Evolutionary conservation across 1,140 invertebrate genomes (phyloP), one percentile per base, ranked within the genome.

Genomic region (Temnothorax longispinosus): DNA sequence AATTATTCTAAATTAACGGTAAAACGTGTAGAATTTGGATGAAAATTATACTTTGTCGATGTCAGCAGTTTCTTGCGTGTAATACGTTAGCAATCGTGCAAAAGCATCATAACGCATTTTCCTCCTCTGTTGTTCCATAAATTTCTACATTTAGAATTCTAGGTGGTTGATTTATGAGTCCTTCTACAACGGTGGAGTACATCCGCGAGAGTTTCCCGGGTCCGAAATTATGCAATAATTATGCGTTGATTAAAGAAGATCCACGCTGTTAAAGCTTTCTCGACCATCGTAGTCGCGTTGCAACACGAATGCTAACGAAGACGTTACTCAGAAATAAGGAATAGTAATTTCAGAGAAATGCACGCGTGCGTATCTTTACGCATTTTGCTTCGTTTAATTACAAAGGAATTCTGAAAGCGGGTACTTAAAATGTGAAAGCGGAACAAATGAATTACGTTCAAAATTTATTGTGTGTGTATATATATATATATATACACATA

Each of bases 221-320:
- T 72, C 44, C 54, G n/a, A 74, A 74, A 84, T 84, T 74, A 84
- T 74, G 54, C 69, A 74, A 84, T 60, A 84, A 84, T 84, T 84
- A 60, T 38, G 27, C 69, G 67, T 84, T 84, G 69, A 84, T 84
- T 74, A 84, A 84, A 84, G 69, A 84, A 84, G 54, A 84, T 84
- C 41, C 69, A n/a, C 69, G 54, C 44, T 84, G 41, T 82, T 82
- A 60, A 15, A 84, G 41, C 69, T 60, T 60, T 10, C 69, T 74
- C 67, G 41, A 41, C 41, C 41, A 82, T 74, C 52, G 80, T 41
- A 81, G 78, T 56, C 38, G 18, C 27, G 32, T 67, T 52, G 44
- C 76, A 60, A 52, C 78, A 54, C 18, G 52, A 82, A 74, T 60
- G 44, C 54, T 82, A 72, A 82, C 80, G 67, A 82, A 82, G 18